Conservation (phyloP, 2,113 vertebrate species). For the Collichthys lucidus region DNA sequence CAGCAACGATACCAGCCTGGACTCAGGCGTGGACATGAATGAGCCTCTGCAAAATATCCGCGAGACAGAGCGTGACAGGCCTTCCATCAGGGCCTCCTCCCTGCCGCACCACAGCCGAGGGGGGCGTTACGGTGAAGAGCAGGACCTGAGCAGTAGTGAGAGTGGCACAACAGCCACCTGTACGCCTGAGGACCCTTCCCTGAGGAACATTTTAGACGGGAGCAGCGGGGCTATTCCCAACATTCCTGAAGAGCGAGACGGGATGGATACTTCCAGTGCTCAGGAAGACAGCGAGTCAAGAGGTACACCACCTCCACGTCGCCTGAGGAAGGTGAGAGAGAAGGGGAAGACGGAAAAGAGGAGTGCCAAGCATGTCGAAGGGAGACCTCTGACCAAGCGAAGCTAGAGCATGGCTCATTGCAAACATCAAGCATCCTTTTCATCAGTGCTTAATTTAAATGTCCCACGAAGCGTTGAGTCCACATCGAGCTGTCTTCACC, state of each 20-base stretch:
- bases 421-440: not conserved
- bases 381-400: constrained; percentile 75
- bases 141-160: constrained; percentile 95
- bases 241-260: constrained; percentile 83
- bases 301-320: constrained; percentile 82
- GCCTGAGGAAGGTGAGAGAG: constrained; percentile 84
- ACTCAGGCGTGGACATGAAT: constrained; percentile 98
- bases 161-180: constrained; percentile 91
- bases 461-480: constrained; percentile 6
- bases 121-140: constrained; percentile 84
- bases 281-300: constrained; percentile 84
- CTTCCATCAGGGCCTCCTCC: constrained; percentile 85
- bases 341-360: constrained; percentile 83
- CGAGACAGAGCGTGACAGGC: constrained; percentile 89
- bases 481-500: not conserved
- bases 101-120: constrained; percentile 80
- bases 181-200: constrained; percentile 90
- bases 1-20: constrained; percentile 96
- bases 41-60: constrained; percentile 87
- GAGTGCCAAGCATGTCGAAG: constrained; percentile 79
- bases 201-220: constrained; percentile 88
- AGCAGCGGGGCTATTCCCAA: constrained; percentile 83
- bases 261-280: constrained; percentile 81
- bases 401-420: constrained; percentile 55
- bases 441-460: constrained; percentile 9